These are phyloP conservation scores for Apotomis betuletana DNA, from an alignment of 2,888 invertebrate genomes.

Conservation along the genomic window DNA sequence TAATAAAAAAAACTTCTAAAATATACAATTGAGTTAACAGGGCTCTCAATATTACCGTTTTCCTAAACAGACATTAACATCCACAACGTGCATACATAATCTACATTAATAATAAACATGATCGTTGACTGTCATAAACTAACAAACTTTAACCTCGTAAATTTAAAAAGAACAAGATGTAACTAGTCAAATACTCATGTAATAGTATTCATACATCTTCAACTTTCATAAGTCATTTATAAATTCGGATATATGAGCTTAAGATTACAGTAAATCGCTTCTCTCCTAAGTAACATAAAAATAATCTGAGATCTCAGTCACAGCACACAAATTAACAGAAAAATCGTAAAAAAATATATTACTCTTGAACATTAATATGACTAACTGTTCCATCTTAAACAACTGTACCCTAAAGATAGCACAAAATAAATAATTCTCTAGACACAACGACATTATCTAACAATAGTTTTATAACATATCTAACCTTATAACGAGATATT, in stretches of 20 bases:
- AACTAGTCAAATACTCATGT: background rate
- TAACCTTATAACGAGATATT: constrained; percentile 1
- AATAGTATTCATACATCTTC: background rate
- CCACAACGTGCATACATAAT: too few relatives aligned
- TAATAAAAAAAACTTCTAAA: too few relatives aligned
- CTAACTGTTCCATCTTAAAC: constrained; percentile 20
- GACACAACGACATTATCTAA: constrained; percentile 14
- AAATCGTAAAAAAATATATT: constrained; percentile 26
- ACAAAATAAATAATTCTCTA: constrained; percentile 27
- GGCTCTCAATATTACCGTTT: too few relatives aligned
- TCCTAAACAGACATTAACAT: too few relatives aligned
- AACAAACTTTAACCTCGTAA: background rate
- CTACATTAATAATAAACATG: too few relatives aligned
- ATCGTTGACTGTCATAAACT: too few relatives aligned
- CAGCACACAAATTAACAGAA: constrained; percentile 62
- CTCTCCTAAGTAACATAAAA: constrained; percentile 20
- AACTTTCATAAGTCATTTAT: background rate
- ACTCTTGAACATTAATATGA: constrained; percentile 15
- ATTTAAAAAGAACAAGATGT: background rate
- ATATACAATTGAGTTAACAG: too few relatives aligned
- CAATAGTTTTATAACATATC: background rate
- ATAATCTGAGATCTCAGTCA: constrained; percentile 74
- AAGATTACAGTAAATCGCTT: constrained; percentile 7
- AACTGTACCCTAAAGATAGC: constrained; percentile 20
- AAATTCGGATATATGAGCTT: constrained; percentile 3